Conservation (phyloP, 2,888 invertebrate species). For the Drosophila sordidula region DNA sequence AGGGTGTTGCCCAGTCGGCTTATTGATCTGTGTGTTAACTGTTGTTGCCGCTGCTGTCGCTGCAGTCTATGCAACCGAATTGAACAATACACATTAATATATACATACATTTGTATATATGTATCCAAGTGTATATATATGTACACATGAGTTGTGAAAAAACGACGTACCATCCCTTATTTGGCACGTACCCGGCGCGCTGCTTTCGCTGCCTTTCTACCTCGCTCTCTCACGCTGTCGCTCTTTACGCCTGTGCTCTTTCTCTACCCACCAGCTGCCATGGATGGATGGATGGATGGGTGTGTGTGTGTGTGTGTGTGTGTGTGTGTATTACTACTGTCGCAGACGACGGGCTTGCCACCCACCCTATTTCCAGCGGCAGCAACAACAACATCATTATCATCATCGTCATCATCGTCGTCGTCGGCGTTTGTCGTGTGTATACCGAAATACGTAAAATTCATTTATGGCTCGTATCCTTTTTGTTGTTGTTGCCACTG, state of each 20-base stretch:
- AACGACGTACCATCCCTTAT: conserved; percentile 70
- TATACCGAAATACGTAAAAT: conserved; percentile 79
- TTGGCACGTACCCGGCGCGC: conserved; percentile 55
- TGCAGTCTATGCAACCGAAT: conserved; percentile 68
- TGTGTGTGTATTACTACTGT: conserved; percentile 61
- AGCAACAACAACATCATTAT: conserved; percentile 34
- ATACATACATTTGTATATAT: conserved; percentile 16
- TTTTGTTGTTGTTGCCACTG: conserved; percentile 45
- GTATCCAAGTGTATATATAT: conserved; percentile 20
- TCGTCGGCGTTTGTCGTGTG: conserved; percentile 76
- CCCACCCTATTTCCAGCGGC: conserved; percentile 66
- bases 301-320: conserved; percentile 28
- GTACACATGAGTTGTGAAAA: conserved; percentile 45
- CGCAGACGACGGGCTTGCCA: conserved; percentile 73
- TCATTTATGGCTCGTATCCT: conserved; percentile 72
- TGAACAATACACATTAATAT: conserved; percentile 40
- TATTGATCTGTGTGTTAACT: conserved; percentile 66
- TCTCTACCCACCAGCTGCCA: conserved; percentile 74
- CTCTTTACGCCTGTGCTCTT: conserved; percentile 46
- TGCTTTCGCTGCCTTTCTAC: conserved; percentile 27
- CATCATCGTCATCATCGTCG: conserved; percentile 39
- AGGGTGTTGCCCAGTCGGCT: conserved; percentile 74
- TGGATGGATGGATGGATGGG: conserved; percentile 19
- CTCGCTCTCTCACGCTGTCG: conserved; percentile 18
- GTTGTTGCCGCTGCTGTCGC: conserved; percentile 42